Evolutionary conservation across 1,140 invertebrate genomes (phyloP), one percentile per base, ranked within the genome.

Genomic region (Danaus melanippus): DNA sequence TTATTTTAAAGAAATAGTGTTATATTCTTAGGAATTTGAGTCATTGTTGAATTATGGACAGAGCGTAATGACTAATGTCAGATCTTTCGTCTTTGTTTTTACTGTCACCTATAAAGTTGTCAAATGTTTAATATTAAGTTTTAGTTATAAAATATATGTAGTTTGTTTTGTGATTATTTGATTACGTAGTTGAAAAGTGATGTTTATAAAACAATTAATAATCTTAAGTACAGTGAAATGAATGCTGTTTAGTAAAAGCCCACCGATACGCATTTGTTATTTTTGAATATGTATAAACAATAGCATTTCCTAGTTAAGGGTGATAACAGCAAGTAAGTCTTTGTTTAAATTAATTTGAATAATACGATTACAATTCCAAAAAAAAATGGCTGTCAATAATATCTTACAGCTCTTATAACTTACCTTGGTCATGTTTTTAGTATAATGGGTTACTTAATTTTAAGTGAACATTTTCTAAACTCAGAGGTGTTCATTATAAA

Each of bases 341-440:
- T 57, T 60, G 48, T 60, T 49, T 56, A 39, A 11, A 44, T 52
- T 55, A 62, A 21, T 53, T 52, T 54, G 21, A 32, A 32, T 32
- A 5, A 2, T 32, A 32, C 21, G 21, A 32, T 32, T 32, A 32
- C 21, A 32, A 32, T 4, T 32, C 21, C 21, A 32, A 32, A 32
- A 32, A n/a, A 32, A 32, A 32, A 32, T 32, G 4, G 0, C 21
- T 32, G 4, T 32, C 21, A 7, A 32, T 7, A 32, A 8, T 32
- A 32, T 32, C 7, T 32, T 32, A 4, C 6, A 32, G 0, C 6
- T 32, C 5, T 32, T 32, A 32, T 32, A 32, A 4, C 4, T 5
- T 32, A 32, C 21, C 21, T 32, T 32, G 4, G 21, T 32, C 2
- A 7, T 32, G 6, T 32, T 32, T 4, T 32, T 3, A 32, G 6